Evolutionary conservation across 1,140 invertebrate genomes (phyloP).

Genomic region (Acromyrmex heyeri): DNA sequence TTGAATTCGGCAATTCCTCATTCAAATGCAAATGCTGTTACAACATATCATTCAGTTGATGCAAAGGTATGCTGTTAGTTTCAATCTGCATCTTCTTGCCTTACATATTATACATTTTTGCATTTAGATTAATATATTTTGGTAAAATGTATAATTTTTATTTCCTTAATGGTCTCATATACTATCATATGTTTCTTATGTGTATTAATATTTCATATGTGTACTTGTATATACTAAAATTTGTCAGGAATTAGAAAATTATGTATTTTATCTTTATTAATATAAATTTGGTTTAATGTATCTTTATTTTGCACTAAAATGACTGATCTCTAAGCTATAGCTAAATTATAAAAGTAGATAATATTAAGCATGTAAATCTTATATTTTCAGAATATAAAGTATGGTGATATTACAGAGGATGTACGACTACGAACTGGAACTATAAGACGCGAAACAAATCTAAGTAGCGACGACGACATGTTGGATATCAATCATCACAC

Average conservation of each 20-base stretch:
- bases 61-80: conserved; percentile 75
- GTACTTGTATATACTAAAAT: not conserved
- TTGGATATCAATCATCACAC: conserved; percentile 82
- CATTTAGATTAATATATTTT: not conserved
- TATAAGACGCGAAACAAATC: conserved; percentile 78
- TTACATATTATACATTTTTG: not conserved
- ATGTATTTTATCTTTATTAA: conserved; percentile 55
- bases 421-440: conserved; percentile 78
- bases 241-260: not conserved
- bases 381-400: conserved; percentile 61
- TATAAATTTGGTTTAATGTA: conserved; percentile 27
- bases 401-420: conserved; percentile 78
- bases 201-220: not conserved
- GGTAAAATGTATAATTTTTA: not conserved
- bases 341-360: not conserved
- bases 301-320: conserved; percentile 41
- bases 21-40: conserved; percentile 81
- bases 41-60: conserved; percentile 85
- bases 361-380: conserved; percentile 1
- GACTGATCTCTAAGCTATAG: not conserved
- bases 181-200: not conserved
- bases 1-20: conserved; percentile 80
- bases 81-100: conserved; percentile 46
- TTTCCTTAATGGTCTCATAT: not conserved
- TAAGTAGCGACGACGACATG: conserved; percentile 86